Evolutionary conservation across 1,140 invertebrate genomes (phyloP), one percentile per base, ranked within the genome.

Genomic region (Aphelinus certus): DNA sequence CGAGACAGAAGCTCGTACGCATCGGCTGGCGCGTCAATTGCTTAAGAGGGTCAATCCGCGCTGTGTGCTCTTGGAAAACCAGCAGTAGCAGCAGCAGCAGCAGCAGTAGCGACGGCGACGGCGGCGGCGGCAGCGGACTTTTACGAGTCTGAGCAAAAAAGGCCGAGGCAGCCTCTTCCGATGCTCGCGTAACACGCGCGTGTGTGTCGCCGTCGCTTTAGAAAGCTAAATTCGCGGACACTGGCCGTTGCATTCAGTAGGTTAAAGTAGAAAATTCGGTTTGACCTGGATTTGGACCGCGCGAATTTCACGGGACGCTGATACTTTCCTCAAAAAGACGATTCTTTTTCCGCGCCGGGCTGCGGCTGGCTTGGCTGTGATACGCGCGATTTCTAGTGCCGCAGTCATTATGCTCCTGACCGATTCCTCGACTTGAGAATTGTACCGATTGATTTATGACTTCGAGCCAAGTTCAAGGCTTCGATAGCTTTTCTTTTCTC

Each of bases 191-290:
- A 26, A 26, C 26, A 4, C 26, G 47, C 63, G 43, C 9, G 46
- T 58, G 55, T 60, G 74, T 79, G 73, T 79, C 78, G 79, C 76
- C 73, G 75, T 79, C 79, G 80, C 80, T 87, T 87, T 87, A 87
- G 87, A 88, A 88, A 88, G 87, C 85, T 87, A 86, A 87, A 87
- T 88, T 88, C 82, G 84, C 84, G 81, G 79, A 77, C 79, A 49
- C 26, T 26, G 26, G 26, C 26, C 26, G 26, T 26, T 57, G 73
- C 82, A 86, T 87, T 85, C 83, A 87, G 86, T 88, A 88, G 86
- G 87, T 88, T 87, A 87, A 87, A 88, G 84, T 87, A 88, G 87
- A 87, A 87, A 87, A 88, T 88, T 88, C 80, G 86, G 87, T 87
- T 83, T 86, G 87, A 87, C 86, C 86, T 86, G 86, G 82, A 86